Evolutionary conservation across 2,113 vertebrate genomes (phyloP).

Genomic region (Vulpes ferrilata): DNA sequence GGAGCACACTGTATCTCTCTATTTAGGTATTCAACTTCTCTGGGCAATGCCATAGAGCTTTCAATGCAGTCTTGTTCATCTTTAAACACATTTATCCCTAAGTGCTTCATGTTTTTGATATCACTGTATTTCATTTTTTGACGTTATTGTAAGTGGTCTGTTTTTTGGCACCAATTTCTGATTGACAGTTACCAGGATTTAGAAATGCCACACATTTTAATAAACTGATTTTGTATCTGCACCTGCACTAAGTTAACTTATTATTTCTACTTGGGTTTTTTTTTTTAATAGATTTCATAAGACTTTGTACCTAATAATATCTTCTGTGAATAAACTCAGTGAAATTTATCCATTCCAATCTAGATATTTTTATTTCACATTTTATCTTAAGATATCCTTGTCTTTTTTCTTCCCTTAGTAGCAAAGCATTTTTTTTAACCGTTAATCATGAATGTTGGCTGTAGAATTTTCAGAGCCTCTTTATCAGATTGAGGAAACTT

Average conservation of each 20-base stretch:
- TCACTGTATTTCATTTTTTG: not conserved
- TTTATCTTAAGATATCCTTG: not conserved
- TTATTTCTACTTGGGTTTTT: not conserved
- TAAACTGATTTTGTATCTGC: not conserved
- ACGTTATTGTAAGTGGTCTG: not conserved
- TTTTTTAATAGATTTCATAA: not conserved
- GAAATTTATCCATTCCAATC: not conserved
- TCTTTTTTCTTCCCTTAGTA: not conserved
- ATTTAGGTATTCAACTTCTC: not conserved
- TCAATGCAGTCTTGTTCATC: not conserved
- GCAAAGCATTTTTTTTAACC: not conserved
- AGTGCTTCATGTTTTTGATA: not conserved
- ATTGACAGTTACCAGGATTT: not conserved
- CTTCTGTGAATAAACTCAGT: not conserved
- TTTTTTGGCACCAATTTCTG: not conserved
- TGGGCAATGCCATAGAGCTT: not conserved
- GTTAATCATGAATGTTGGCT: not conserved
- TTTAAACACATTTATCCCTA: not conserved
- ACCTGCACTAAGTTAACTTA: not conserved
- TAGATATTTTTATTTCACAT: not conserved
- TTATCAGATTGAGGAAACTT: not conserved
- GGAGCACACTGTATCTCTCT: not conserved
- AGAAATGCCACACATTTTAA: not conserved
- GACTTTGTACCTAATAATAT: not conserved
- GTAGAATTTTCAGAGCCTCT: not conserved